phyloP scores from a whole-genome alignment of 2,113 vertebrate genomes.

The Nothocercus nigrocapillus region DNA sequence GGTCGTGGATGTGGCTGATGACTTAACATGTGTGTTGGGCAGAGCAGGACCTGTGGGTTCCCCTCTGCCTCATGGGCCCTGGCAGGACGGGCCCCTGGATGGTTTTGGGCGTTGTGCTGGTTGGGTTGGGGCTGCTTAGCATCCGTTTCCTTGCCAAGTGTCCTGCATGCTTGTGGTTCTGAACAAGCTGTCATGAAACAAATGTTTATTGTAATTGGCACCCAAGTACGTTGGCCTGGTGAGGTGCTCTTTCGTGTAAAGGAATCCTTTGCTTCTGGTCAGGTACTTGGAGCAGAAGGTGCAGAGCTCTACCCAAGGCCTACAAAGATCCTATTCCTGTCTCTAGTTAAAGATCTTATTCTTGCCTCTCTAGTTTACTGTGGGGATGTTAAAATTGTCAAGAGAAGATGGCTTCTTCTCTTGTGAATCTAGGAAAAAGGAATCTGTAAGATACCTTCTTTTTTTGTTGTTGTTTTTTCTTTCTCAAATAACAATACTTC shows the following conservation, averaged over 20 bases:
- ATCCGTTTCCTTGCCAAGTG: neutral
- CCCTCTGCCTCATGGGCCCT: neutral
- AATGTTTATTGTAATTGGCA: neutral
- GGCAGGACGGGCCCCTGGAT: rapidly evolving
- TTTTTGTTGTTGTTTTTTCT: neutral
- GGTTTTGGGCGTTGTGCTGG: neutral
- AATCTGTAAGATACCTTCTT: neutral
- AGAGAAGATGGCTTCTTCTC: neutral
- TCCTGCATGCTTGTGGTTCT: rapidly evolving
- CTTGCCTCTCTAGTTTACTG: neutral
- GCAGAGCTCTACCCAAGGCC: neutral
- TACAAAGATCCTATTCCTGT: neutral
- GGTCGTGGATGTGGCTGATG: rapidly evolving
- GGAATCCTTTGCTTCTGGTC: neutral
- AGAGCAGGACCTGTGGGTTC: neutral
- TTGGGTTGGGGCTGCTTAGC: neutral
- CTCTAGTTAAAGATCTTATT: neutral
- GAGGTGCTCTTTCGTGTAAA: neutral
- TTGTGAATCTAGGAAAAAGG: neutral
- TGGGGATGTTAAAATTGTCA: neutral
- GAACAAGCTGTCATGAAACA: neutral
- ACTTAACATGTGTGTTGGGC: rapidly evolving
- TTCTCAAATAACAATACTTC: neutral
- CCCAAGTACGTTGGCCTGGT: neutral
- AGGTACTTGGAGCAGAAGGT: neutral